Base-by-base conservation (phyloP, 2,888 invertebrate species). In the Drosophila colorata region DNA sequence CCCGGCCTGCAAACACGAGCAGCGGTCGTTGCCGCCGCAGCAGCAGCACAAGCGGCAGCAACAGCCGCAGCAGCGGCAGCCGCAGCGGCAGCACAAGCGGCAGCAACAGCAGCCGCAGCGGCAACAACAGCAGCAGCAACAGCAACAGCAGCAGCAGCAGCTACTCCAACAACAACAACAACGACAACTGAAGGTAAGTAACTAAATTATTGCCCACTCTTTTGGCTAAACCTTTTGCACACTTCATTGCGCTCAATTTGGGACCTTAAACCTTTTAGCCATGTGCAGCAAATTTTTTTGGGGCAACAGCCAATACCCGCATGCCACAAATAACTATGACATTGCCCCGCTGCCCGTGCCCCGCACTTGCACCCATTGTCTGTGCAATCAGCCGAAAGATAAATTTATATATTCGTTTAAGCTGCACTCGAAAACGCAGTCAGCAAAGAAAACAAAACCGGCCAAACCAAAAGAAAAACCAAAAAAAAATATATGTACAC, bases 331-430 rank as follows among this genome's bases (percentile, higher is more conserved):
- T 68, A 70, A 57, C 52, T 14, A 23, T 52, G 23, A 58, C 33
- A 51, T 53, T 63, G 58, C 18, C 33, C 18, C 18, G n/a, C n/a
- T n/a, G n/a, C n/a, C n/a, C n/a, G n/a, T 63, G 58, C 18, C 33
- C 65, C 18, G 7, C 33, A 33, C 28, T 20, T 7, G 13, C 14
- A 31, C 5, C 35, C 52, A 44, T 23, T 43, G 33, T 40, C 65
- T 64, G 83, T 65, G 78, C 80, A 85, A 71, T 85, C 78, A 65
- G 61, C 51, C 73, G 68, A 55, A 85, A 80, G 83, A 82, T 85
- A 85, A 85, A 82, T 86, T 80, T 69, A 75, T 82, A 80, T 53
- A 31, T 76, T 57, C 61, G 69, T 64, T 82, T 85, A 59, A 82
- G 72, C 69, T 80, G 77, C 86, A 80, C 78, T 80, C 75, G 69